Conservation (phyloP, 2,888 invertebrate genomes). For the Hyppa rectilinea region DNA sequence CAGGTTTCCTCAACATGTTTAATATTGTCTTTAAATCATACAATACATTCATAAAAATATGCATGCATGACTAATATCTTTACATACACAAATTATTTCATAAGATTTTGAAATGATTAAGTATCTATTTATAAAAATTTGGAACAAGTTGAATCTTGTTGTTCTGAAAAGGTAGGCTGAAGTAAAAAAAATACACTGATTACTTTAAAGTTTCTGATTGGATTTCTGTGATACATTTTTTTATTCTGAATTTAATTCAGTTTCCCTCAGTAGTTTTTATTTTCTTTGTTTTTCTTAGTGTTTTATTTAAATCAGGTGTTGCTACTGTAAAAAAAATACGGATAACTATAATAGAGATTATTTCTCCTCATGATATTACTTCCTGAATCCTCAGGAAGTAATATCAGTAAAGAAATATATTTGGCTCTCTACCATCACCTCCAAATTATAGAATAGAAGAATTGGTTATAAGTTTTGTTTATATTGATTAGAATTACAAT, state of each 20-base stretch:
- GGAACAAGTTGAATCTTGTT: conserved; percentile 12
- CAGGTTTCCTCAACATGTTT: no score
- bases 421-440: neutral
- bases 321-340: neutral
- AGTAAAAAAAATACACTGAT: neutral
- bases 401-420: no score
- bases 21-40: no score
- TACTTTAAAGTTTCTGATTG: no score
- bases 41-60: neutral
- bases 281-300: no score
- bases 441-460: neutral
- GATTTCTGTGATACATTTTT: no score
- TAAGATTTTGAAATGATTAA: conserved; percentile 21
- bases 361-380: neutral
- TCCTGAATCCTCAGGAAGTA: neutral
- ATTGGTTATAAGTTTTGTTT: conserved; percentile 5
- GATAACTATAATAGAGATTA: neutral
- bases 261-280: no score
- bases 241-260: no score
- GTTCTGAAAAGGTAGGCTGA: no score
- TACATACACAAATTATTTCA: conserved; percentile 19
- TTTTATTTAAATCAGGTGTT: neutral
- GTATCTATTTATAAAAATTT: neutral
- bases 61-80: neutral
- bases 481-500: neutral